Percentiles rank a stretch among this genome's conserved stretches.
Evolutionary conservation across 2,888 invertebrate genomes (phyloP).

Genomic region (Cenopis cana): DNA sequence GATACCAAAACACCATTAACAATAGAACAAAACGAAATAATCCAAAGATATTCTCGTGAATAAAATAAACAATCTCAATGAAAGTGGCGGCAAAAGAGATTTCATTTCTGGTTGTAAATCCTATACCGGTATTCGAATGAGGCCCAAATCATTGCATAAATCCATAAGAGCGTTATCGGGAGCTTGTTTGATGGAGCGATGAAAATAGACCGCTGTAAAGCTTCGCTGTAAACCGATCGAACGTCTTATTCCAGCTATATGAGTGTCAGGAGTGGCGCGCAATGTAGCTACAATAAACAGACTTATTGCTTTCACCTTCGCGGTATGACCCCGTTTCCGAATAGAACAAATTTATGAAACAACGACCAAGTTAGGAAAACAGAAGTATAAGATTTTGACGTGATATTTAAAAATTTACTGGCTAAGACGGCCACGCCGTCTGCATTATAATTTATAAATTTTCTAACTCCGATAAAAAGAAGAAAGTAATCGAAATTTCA

Average conservation of each 20-base stretch:
- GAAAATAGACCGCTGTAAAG: slow-evolving; percentile 74
- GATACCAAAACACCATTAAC: slow-evolving; percentile 11
- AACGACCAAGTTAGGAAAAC: slow-evolving; percentile 36
- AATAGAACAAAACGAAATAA: slow-evolving; percentile 24
- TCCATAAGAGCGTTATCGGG: slow-evolving; percentile 68
- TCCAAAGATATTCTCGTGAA: slow-evolving; percentile 28
- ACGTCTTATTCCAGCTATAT: slow-evolving; percentile 74
- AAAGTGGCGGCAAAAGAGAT: slow-evolving; percentile 43
- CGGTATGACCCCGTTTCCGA: slow-evolving; percentile 57
- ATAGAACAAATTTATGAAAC: slow-evolving; percentile 39
- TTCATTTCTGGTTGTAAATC: slow-evolving; percentile 43
- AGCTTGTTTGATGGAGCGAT: slow-evolving; percentile 68
- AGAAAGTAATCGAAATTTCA: slow-evolving; percentile 39
- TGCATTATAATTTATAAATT: slow-evolving; percentile 24
- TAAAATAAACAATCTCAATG: slow-evolving; percentile 43
- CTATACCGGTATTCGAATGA: slow-evolving; percentile 56
- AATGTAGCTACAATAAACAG: slow-evolving; percentile 70
- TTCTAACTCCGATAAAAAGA: slow-evolving; percentile 37
- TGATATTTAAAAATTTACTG: not conserved
- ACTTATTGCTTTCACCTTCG: slow-evolving; percentile 66
- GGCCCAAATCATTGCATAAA: slow-evolving; percentile 67
- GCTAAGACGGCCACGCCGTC: not conserved
- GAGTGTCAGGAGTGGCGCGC: slow-evolving; percentile 57
- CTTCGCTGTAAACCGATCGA: slow-evolving; percentile 68
- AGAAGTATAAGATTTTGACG: slow-evolving; percentile 2